These are phyloP conservation scores for Aleiodes alternator DNA, from an alignment of 2,888 invertebrate species.

Conservation along the genomic window DNA sequence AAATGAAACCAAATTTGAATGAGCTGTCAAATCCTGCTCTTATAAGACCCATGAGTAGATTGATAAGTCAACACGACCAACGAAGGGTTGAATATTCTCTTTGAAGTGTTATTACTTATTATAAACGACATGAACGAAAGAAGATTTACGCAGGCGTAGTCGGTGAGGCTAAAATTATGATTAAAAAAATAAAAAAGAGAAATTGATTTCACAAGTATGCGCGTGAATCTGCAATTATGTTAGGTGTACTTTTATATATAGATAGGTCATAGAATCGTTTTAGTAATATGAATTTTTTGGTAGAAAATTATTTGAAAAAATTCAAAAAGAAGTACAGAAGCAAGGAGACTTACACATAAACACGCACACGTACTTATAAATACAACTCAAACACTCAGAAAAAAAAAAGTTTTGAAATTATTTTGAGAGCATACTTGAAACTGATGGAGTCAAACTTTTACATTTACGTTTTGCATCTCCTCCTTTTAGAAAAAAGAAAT, in stretches of 20 bases:
- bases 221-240: slow-evolving; percentile 56
- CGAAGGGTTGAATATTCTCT: neutral
- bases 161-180: slow-evolving; percentile 49
- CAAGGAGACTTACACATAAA: slow-evolving; percentile 12
- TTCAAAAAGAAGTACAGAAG: neutral
- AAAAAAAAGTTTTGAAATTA: neutral
- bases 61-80: too few relatives aligned
- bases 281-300: slow-evolving; percentile 21
- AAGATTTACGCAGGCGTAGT: slow-evolving; percentile 50
- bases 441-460: neutral
- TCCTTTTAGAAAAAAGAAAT: slow-evolving; percentile 11
- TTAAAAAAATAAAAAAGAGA: neutral
- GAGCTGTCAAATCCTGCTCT: too few relatives aligned
- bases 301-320: neutral
- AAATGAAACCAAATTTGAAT: too few relatives aligned
- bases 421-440: neutral
- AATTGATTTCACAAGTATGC: slow-evolving; percentile 43
- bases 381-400: slow-evolving; percentile 8
- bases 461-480: too few relatives aligned
- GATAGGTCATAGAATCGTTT: slow-evolving; percentile 20
- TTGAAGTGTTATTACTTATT: slow-evolving; percentile 44
- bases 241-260: slow-evolving; percentile 56
- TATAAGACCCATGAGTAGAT: too few relatives aligned
- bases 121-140: slow-evolving; percentile 30
- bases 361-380: slow-evolving; percentile 29